Percentiles rank a stretch among this genome's conserved stretches.
phyloP scores from a whole-genome alignment of 2,888 invertebrate genomes.

The Acronicta leporina region DNA sequence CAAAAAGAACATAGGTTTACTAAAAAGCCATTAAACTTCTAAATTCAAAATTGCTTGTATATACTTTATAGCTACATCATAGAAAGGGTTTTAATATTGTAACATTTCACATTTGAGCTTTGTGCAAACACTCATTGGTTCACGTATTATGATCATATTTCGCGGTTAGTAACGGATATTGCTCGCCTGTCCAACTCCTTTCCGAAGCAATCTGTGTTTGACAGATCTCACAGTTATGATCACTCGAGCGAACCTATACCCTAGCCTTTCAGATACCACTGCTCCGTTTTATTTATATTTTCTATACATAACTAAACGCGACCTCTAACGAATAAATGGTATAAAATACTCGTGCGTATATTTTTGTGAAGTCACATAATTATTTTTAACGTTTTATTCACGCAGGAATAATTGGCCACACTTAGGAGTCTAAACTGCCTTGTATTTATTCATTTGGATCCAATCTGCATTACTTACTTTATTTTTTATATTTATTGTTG shows the following conservation, averaged over 20 bases:
- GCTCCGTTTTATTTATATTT: slow-evolving; percentile 63
- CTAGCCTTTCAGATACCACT: slow-evolving; percentile 62
- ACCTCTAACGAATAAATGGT: slow-evolving; percentile 34
- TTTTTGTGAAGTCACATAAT: slow-evolving; percentile 14
- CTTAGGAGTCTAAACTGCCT: not conserved
- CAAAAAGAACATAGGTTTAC: too few species aligned
- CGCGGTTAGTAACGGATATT: slow-evolving; percentile 68
- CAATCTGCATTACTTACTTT: too few species aligned
- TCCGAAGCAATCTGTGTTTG: slow-evolving; percentile 78
- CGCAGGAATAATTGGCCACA: not conserved
- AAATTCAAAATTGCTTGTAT: too few species aligned
- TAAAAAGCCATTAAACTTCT: too few species aligned
- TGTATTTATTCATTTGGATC: too few species aligned
- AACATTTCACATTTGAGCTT: slow-evolving; percentile 34
- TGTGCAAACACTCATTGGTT: slow-evolving; percentile 43
- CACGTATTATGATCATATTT: slow-evolving; percentile 61
- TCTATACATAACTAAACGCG: slow-evolving; percentile 43
- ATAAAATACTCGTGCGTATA: slow-evolving; percentile 27
- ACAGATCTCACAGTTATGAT: slow-evolving; percentile 78
- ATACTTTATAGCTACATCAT: not conserved
- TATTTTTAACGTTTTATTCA: slow-evolving; percentile 4
- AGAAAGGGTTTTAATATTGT: slow-evolving; percentile 3
- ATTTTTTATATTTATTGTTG: too few species aligned
- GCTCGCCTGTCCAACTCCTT: slow-evolving; percentile 71
- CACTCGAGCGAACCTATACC: slow-evolving; percentile 69